A percentile compares a stretch with the other conserved stretches of the same genome.
phyloP scores from a whole-genome alignment of 2,797 vertebrate genomes.

The Microchirus variegatus region DNA sequence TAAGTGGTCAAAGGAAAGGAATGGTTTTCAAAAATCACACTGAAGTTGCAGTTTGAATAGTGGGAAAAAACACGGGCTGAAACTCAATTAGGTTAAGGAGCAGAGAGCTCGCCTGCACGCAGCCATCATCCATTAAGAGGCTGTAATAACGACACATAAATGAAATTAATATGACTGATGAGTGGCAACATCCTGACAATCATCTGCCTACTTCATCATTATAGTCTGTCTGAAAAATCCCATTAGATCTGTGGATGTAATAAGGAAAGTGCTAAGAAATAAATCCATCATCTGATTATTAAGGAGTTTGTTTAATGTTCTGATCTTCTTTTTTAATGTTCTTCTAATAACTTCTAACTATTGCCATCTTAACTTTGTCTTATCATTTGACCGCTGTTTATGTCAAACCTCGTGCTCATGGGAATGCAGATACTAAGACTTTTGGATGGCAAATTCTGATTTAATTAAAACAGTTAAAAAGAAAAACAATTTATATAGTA shows the following conservation, averaged over 20 bases:
- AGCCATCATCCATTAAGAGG: conserved; percentile 69
- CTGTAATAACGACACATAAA: conserved; percentile 77
- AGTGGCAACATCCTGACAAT: conserved; percentile 74
- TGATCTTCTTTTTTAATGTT: conserved; percentile 33
- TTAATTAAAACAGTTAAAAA: no score
- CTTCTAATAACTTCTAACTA: conserved; percentile 17
- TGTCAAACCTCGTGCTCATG: not conserved
- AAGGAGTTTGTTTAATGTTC: conserved; percentile 34
- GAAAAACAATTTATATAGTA: no score
- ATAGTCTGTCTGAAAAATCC: conserved; percentile 71
- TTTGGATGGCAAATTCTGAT: no score
- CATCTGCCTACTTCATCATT: conserved; percentile 75
- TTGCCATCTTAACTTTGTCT: not conserved
- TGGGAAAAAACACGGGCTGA: conserved; percentile 53
- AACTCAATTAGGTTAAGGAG: conserved; percentile 70
- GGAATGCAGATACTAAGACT: no score
- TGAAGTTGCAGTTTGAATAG: conserved; percentile 47
- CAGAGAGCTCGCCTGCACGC: conserved; percentile 49
- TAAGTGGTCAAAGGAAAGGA: conserved; percentile 49
- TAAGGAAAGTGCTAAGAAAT: conserved; percentile 54
- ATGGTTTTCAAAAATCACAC: conserved; percentile 20
- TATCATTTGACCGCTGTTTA: not conserved
- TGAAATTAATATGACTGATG: conserved; percentile 80
- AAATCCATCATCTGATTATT: conserved; percentile 66
- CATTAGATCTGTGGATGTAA: conserved; percentile 69